phyloP scores from a whole-genome alignment of 2,888 invertebrate genomes.

The Cephus nigrinus region DNA sequence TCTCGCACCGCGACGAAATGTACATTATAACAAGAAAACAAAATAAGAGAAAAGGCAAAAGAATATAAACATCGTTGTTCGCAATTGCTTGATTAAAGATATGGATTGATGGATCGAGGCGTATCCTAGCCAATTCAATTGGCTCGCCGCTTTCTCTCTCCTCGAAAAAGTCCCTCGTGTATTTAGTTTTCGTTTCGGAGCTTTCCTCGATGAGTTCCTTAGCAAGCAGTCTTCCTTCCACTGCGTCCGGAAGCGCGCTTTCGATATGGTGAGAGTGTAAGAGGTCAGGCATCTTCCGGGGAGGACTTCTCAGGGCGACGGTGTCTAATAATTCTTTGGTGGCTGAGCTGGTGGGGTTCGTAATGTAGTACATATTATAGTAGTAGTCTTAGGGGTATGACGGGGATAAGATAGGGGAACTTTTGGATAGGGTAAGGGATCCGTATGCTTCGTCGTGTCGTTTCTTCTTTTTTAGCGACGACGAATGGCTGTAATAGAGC shows the following conservation, averaged over 20 bases:
- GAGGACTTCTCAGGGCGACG: not conserved
- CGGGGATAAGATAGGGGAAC: not conserved
- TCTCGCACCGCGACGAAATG: constrained; percentile 44
- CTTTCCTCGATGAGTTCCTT: constrained; percentile 7
- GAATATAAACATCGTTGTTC: constrained; percentile 62
- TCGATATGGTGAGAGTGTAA: constrained; percentile 38
- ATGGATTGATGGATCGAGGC: constrained; percentile 58
- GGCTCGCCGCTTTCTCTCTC: constrained; percentile 9
- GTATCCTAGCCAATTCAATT: constrained; percentile 26
- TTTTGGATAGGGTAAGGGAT: not conserved
- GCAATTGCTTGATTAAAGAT: constrained; percentile 63
- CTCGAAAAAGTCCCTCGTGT: constrained; percentile 11
- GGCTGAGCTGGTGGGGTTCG: not conserved
- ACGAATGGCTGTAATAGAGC: not conserved
- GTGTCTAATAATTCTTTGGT: not conserved
- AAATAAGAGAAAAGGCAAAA: constrained; percentile 1
- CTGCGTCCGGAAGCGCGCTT: constrained; percentile 34
- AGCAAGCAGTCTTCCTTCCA: constrained; percentile 25
- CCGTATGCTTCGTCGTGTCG: not conserved
- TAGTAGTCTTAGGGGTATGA: not conserved
- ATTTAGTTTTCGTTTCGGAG: constrained; percentile 24
- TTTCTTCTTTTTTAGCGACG: not conserved
- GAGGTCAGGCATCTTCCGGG: constrained; percentile 1
- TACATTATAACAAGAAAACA: constrained; percentile 33
- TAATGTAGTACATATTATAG: not conserved